Evolutionary conservation across 2,888 invertebrate genomes (phyloP).

Genomic region (Eupithecia exiguata): DNA sequence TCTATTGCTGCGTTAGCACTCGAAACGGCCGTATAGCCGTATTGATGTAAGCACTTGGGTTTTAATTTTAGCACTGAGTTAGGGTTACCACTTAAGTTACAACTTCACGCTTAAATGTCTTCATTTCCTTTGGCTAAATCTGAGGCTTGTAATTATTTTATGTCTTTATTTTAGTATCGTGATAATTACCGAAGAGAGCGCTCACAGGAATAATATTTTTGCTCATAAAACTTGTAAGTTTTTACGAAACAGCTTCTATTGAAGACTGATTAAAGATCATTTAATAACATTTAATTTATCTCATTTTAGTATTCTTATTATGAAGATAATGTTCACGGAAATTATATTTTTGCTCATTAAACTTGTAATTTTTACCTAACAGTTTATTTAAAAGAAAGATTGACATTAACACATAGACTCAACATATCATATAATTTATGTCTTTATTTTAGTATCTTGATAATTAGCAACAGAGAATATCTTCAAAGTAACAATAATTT

Average conservation of each 20-base stretch:
- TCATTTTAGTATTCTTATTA: background rate
- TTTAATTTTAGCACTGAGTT: slow-evolving; percentile 22
- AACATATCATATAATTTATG: slow-evolving; percentile 7
- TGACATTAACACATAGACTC: too few species aligned
- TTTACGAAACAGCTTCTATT: background rate
- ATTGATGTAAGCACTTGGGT: background rate
- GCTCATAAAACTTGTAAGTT: background rate
- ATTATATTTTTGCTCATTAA: background rate
- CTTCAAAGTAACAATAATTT: background rate
- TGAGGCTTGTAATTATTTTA: slow-evolving; percentile 7
- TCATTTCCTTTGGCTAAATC: slow-evolving; percentile 55
- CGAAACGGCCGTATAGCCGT: background rate
- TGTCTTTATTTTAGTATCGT: slow-evolving; percentile 15
- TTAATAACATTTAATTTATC: background rate
- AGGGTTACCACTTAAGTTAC: slow-evolving; percentile 14
- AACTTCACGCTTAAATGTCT: slow-evolving; percentile 62
- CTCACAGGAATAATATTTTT: background rate
- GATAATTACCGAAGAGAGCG: background rate
- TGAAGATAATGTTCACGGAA: background rate
- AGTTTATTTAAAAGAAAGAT: too few species aligned
- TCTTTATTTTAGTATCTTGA: slow-evolving; percentile 12
- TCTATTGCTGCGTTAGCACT: background rate
- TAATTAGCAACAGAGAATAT: background rate
- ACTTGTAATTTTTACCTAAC: background rate
- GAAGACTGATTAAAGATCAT: background rate